Conservation (phyloP, 2,888 invertebrate genomes). For the Xestia xanthographa region DNA sequence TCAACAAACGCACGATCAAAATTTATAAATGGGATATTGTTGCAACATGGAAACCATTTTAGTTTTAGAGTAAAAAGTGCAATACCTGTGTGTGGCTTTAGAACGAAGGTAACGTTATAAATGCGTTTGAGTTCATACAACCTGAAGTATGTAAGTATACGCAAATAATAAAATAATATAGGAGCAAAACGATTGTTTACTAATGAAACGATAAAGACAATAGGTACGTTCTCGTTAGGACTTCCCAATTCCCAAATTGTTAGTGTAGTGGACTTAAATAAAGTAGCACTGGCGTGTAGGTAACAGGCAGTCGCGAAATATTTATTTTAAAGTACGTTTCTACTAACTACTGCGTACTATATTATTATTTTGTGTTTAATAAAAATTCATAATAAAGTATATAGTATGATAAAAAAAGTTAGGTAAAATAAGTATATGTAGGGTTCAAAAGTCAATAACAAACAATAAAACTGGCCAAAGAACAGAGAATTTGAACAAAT, state of each 20-base stretch:
- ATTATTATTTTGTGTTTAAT: neutral
- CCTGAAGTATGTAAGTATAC: neutral
- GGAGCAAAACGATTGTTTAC: neutral
- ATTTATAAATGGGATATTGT: slow-evolving; percentile 9
- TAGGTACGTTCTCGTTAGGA: neutral
- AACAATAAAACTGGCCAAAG: neutral
- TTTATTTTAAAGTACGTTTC: neutral
- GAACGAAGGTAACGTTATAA: neutral
- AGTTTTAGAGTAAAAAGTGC: neutral
- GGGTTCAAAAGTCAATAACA: neutral
- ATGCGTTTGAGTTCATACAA: neutral
- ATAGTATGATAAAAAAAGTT: neutral
- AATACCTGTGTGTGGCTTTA: neutral
- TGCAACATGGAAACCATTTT: slow-evolving; percentile 7
- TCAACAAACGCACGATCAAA: slow-evolving; percentile 29
- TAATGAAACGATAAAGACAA: neutral
- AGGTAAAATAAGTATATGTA: slow-evolving; percentile 6
- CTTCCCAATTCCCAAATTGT: neutral
- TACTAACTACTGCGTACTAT: neutral
- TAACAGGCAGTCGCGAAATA: neutral
- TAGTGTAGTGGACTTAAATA: neutral
- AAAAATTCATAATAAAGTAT: neutral
- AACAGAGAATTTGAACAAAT: neutral
- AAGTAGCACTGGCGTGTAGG: neutral
- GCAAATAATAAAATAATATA: too few species aligned